These are phyloP conservation scores for Tetanocera ferruginea DNA, from an alignment of 2,888 invertebrate genomes.

Conservation along the genomic window DNA sequence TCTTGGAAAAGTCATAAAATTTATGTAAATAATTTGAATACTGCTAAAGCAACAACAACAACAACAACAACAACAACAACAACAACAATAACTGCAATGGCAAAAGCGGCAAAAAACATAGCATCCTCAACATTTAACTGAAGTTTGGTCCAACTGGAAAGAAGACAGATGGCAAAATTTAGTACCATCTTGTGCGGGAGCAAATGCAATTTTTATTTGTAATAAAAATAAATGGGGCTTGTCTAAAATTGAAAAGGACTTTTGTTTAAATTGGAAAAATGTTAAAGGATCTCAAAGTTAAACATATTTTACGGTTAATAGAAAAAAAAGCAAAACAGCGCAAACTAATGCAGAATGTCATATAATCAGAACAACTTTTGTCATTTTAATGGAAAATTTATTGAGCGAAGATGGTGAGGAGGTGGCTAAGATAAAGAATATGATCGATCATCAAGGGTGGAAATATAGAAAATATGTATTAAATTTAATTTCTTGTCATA, in stretches of 20 bases:
- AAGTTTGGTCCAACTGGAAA: neutral
- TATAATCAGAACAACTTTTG: too few species aligned
- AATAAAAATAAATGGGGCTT: conserved; percentile 18
- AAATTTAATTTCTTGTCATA: too few species aligned
- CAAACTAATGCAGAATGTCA: too few species aligned
- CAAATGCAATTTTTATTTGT: conserved; percentile 22
- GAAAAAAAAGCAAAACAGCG: too few species aligned
- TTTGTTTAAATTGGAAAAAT: conserved; percentile 18
- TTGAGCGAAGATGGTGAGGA: neutral
- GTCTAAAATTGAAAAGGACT: conserved; percentile 5
- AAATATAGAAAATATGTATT: too few species aligned
- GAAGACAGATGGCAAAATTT: conserved; percentile 21
- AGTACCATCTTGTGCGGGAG: conserved; percentile 38
- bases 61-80: neutral
- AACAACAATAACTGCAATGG: neutral
- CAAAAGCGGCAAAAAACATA: neutral
- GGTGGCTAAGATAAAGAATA: neutral
- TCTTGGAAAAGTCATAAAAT: conserved; percentile 34
- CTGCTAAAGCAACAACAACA: conserved; percentile 5
- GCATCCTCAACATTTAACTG: neutral
- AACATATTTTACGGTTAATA: too few species aligned
- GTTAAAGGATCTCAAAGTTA: too few species aligned
- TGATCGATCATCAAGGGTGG: neutral
- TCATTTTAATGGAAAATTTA: neutral
- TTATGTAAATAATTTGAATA: conserved; percentile 34